phyloP scores from a whole-genome alignment of 2,888 invertebrate species.

The Epirrhoe tristata region DNA sequence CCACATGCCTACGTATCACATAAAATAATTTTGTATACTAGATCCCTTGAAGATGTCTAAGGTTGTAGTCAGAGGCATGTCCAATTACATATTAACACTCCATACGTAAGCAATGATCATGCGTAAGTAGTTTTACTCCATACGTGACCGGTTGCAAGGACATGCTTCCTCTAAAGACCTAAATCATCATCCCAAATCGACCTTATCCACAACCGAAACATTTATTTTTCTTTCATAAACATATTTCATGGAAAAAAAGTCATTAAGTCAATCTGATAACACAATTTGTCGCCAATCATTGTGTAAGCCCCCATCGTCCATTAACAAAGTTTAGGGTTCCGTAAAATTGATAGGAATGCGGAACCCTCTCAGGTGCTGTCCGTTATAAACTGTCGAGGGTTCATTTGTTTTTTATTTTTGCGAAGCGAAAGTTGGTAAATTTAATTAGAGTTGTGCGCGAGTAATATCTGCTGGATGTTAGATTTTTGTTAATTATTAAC shows the following conservation, averaged over 20 bases:
- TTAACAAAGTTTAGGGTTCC: neutral
- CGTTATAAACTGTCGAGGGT: neutral
- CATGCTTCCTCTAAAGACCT: no score
- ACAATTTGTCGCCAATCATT: conserved; percentile 1
- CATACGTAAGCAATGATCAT: no score
- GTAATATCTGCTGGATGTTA: neutral
- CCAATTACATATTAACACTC: no score
- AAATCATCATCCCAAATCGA: neutral
- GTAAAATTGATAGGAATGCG: neutral
- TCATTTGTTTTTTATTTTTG: neutral
- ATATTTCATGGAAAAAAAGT: neutral
- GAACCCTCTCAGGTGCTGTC: neutral
- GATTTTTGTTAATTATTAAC: neutral
- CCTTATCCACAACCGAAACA: neutral
- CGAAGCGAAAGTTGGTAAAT: neutral
- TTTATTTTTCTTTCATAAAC: no score
- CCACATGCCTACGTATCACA: no score
- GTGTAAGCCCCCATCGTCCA: neutral
- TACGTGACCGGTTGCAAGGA: no score
- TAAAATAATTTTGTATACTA: no score
- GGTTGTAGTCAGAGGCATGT: no score
- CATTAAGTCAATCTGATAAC: neutral
- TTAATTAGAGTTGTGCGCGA: neutral
- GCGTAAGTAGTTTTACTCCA: no score
- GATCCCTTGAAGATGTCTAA: no score